Evolutionary conservation across 2,888 invertebrate genomes (phyloP).

Genomic region (Rotaria sp.): DNA sequence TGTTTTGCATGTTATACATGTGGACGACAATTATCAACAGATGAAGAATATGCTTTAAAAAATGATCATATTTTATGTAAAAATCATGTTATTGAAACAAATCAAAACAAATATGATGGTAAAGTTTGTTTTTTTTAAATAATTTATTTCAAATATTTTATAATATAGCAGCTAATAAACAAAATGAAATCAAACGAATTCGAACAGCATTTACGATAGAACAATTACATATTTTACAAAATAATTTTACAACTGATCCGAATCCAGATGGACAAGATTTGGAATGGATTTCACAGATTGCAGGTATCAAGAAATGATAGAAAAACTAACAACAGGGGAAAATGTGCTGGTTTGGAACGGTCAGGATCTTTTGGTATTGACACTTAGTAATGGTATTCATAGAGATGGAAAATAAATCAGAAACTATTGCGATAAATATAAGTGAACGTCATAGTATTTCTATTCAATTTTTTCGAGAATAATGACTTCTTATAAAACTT

Average conservation of each 20-base stretch:
- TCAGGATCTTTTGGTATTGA: too few relatives aligned
- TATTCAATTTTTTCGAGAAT: too few relatives aligned
- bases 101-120: conserved; percentile 59
- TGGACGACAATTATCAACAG: conserved; percentile 58
- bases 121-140: conserved; percentile 43
- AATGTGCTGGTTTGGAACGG: too few relatives aligned
- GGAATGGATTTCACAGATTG: conserved; percentile 91
- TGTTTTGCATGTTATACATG: conserved; percentile 92
- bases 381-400: too few relatives aligned
- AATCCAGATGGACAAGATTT: conserved; percentile 97
- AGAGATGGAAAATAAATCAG: too few relatives aligned
- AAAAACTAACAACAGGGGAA: too few relatives aligned
- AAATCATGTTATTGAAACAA: conserved; percentile 89
- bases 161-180: background rate
- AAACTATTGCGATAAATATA: too few relatives aligned
- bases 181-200: conserved; percentile 71
- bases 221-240: conserved; percentile 87
- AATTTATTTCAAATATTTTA: too few relatives aligned
- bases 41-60: conserved; percentile 91
- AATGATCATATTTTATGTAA: conserved; percentile 90
- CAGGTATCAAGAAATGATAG: conserved; percentile 60
- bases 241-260: conserved; percentile 92
- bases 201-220: conserved; percentile 97
- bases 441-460: too few relatives aligned
- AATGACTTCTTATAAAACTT: too few relatives aligned